Evolutionary conservation across 2,888 invertebrate genomes (phyloP).

Genomic region (Amblyjoppa proteus): DNA sequence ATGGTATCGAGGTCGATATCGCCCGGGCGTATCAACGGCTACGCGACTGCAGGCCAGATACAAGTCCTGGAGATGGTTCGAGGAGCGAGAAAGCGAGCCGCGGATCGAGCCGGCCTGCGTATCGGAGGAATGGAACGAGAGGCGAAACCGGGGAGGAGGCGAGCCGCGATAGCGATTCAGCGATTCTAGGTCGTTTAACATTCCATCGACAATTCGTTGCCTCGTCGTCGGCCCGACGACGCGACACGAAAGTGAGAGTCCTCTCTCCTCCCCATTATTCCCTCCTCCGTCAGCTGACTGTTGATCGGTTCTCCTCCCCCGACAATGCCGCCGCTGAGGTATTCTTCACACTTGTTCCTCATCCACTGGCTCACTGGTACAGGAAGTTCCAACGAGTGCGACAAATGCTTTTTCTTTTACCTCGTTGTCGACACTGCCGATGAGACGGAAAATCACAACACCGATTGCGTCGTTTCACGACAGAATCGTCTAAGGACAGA

Average conservation of each 20-base stretch:
- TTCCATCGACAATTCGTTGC: conserved; percentile 77
- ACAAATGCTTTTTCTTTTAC: conserved; percentile 7
- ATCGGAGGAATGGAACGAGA: neutral
- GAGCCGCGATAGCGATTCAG: conserved; percentile 76
- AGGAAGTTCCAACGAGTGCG: conserved; percentile 32
- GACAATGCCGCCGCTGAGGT: conserved; percentile 23
- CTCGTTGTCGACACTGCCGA: no score
- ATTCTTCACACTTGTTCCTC: conserved; percentile 40
- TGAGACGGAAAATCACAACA: no score
- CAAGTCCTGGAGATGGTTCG: neutral
- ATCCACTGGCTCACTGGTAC: conserved; percentile 18
- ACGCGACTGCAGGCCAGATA: neutral
- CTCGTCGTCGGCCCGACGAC: conserved; percentile 64
- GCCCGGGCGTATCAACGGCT: neutral
- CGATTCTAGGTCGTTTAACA: conserved; percentile 79
- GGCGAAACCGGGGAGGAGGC: conserved; percentile 20
- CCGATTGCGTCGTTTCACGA: no score
- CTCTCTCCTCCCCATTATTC: conserved; percentile 72
- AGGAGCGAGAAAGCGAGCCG: neutral
- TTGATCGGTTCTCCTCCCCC: conserved; percentile 74
- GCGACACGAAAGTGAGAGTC: conserved; percentile 78
- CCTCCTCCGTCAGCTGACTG: conserved; percentile 79
- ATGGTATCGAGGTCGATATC: neutral
- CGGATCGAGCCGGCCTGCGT: neutral
- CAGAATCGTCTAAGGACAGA: no score